These are phyloP conservation scores for Palythoa heliodiscus DNA, from an alignment of 92 coral and sea anemone species.

Conservation along the genomic window DNA sequence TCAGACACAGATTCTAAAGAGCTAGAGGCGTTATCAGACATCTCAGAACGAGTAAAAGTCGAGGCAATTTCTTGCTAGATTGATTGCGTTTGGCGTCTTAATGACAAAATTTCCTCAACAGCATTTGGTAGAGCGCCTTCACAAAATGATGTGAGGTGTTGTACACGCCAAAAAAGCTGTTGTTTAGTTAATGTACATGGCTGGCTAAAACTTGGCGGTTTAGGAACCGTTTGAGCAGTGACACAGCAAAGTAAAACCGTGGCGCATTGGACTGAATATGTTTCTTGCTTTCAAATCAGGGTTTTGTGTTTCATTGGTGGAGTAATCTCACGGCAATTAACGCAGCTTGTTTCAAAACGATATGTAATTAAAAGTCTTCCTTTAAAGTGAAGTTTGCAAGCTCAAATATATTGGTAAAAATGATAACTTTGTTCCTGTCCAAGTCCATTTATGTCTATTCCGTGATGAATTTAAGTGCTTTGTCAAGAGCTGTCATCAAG, in stretches of 20 bases:
- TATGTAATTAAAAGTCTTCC: background rate
- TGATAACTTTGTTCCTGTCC: background rate
- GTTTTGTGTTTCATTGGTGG: background rate
- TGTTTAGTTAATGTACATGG: background rate
- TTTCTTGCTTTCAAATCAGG: background rate
- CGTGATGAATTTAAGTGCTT: background rate
- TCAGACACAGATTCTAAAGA: constrained; percentile 48
- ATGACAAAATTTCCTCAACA: background rate
- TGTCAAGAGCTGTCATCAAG: background rate
- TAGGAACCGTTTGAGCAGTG: background rate
- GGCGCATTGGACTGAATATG: background rate
- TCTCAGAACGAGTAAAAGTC: background rate
- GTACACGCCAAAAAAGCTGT: background rate
- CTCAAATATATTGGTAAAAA: background rate
- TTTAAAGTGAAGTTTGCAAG: background rate
- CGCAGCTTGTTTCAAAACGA: too few relatives aligned
- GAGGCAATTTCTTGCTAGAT: background rate
- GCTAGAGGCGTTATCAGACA: constrained; percentile 58
- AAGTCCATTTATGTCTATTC: background rate
- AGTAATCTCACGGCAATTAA: too few relatives aligned
- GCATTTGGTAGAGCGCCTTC: background rate
- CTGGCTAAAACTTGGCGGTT: background rate
- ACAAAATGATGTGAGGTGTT: background rate
- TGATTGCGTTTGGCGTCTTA: background rate
- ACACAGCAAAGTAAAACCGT: background rate